A percentile compares a stretch with the other conserved stretches of the same genome.
Conservation (phyloP, 2,888 invertebrate genomes). For the Archaeoteleia sp. region DNA sequence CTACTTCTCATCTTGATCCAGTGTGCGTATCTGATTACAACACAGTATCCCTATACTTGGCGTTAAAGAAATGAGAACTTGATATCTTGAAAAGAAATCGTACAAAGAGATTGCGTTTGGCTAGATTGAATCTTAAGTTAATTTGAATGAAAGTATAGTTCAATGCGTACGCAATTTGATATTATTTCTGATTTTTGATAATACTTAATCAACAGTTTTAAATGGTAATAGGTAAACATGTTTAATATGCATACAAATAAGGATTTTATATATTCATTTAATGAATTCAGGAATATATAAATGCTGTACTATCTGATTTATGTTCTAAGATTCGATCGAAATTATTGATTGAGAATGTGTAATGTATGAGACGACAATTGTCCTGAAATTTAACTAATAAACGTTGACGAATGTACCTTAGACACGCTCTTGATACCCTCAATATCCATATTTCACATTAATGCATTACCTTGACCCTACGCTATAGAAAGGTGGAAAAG, state of each 20-base stretch:
- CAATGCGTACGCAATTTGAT: conserved; percentile 32
- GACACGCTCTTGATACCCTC: conserved; percentile 60
- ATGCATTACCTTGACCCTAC: conserved; percentile 65
- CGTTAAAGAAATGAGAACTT: conserved; percentile 44
- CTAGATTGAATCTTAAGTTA: conserved; percentile 25
- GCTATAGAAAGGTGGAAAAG: no score
- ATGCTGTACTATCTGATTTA: no score
- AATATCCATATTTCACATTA: conserved; percentile 62
- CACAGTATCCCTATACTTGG: conserved; percentile 35
- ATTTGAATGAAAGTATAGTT: conserved; percentile 17
- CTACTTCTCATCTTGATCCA: conserved; percentile 24
- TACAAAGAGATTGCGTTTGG: conserved; percentile 39
- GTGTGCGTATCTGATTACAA: conserved; percentile 46
- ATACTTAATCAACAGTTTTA: no score
- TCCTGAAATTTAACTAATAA: conserved; percentile 33
- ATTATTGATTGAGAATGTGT: conserved; percentile 14
- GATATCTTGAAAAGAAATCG: conserved; percentile 43
- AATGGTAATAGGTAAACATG: no score
- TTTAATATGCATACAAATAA: no score
- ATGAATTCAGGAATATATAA: no score
- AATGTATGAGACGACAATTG: conserved; percentile 19
- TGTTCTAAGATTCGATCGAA: conserved; percentile 10
- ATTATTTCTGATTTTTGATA: background rate
- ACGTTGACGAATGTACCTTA: conserved; percentile 65
- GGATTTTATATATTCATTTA: no score